Evolutionary conservation across 2,888 invertebrate genomes (phyloP).

Genomic region (Volucella zonaria): DNA sequence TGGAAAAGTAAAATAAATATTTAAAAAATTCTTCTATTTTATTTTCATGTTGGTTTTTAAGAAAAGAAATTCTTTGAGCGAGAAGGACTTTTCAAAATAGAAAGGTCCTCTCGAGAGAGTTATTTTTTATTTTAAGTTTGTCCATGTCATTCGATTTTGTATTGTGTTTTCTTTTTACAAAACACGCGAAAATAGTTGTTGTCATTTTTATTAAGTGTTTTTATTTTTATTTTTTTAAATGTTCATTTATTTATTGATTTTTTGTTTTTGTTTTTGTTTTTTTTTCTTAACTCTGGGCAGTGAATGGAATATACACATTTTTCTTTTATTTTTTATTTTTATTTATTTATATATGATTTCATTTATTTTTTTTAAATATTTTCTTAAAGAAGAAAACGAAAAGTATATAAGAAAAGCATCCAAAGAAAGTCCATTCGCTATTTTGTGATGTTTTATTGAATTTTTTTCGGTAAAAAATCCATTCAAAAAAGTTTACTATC

Average conservation of each 20-base stretch:
- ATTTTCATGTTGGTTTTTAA: background rate
- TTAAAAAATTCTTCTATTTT: conserved; percentile 22
- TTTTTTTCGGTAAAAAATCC: conserved; percentile 11
- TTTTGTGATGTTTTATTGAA: conserved; percentile 11
- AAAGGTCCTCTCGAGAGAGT: conserved; percentile 41
- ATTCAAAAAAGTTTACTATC: conserved; percentile 31
- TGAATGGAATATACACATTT: conserved; percentile 72
- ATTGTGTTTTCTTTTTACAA: conserved; percentile 7
- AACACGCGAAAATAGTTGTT: conserved; percentile 56
- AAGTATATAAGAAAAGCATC: background rate
- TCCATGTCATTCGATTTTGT: conserved; percentile 28
- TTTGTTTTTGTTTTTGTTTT: conserved; percentile 33
- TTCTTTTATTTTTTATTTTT: conserved; percentile 38
- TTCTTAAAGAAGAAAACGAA: conserved; percentile 22
- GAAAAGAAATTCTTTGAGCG: background rate
- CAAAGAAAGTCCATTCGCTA: conserved; percentile 23
- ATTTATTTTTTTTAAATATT: conserved; percentile 26
- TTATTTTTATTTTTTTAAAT: conserved; percentile 31
- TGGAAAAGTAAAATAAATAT: conserved; percentile 51
- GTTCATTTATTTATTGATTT: conserved; percentile 23
- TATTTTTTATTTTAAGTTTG: conserved; percentile 4
- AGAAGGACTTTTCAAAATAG: conserved; percentile 50
- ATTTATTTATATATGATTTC: conserved; percentile 35
- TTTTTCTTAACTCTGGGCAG: conserved; percentile 70
- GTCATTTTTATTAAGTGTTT: conserved; percentile 5